Conservation (phyloP, 2,888 invertebrate genomes). For the Caenorhabditis drosophilae region DNA sequence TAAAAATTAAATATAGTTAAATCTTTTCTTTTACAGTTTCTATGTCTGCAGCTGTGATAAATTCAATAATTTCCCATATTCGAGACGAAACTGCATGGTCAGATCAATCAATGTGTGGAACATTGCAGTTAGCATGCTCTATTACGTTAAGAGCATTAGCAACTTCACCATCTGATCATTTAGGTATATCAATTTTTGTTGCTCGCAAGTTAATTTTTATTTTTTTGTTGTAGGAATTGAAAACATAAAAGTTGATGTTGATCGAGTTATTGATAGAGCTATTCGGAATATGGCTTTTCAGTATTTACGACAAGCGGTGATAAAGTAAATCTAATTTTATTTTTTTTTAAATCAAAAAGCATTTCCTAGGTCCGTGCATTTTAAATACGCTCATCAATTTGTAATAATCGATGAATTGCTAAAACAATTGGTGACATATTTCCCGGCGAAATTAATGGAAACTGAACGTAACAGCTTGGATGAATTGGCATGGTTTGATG, state of each 20-base stretch:
- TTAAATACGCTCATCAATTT: conserved; percentile 31
- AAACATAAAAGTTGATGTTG: conserved; percentile 48
- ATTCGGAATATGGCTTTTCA: conserved; percentile 45
- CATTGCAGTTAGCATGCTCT: conserved; percentile 43
- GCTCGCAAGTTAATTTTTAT: neutral
- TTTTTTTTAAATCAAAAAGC: too few relatives aligned
- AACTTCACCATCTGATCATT: conserved; percentile 41
- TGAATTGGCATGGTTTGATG: conserved; percentile 41
- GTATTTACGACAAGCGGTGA: conserved; percentile 37
- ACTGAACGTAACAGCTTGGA: conserved; percentile 46
- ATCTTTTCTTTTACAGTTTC: conserved; percentile 17
- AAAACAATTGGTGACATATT: conserved; percentile 37
- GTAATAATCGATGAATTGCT: conserved; percentile 38
- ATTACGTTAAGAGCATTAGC: conserved; percentile 37
- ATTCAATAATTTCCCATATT: conserved; percentile 39
- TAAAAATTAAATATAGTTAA: neutral
- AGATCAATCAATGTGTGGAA: conserved; percentile 48
- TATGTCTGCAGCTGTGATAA: conserved; percentile 28
- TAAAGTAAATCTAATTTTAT: too few relatives aligned
- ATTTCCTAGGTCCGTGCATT: conserved; percentile 34
- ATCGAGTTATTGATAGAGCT: conserved; percentile 41
- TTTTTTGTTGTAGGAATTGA: conserved; percentile 20
- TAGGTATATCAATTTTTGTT: conserved; percentile 6
- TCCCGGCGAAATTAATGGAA: conserved; percentile 52
- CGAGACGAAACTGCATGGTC: conserved; percentile 46